Percentiles rank a stretch among this genome's conserved stretches.
Evolutionary conservation across 2,888 invertebrate species (phyloP).

Genomic region (Rhopalosiphum nymphaeae): DNA sequence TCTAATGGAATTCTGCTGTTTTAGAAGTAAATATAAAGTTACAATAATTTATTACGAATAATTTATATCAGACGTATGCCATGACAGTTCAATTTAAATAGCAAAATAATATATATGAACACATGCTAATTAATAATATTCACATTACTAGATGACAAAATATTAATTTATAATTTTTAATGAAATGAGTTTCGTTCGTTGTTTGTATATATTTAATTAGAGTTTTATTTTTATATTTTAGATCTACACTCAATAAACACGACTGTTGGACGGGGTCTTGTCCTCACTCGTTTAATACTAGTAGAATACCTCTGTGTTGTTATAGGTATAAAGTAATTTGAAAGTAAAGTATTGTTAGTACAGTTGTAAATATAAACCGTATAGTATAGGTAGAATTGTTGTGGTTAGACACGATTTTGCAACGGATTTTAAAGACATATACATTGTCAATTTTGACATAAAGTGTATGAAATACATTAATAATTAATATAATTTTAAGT

Average conservation of each 20-base stretch:
- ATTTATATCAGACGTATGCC: not conserved
- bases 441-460: not conserved
- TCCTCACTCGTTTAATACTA: not conserved
- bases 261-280: not conserved
- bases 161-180: not conserved
- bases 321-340: not conserved
- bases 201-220: not conserved
- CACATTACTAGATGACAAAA: not conserved
- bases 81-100: not conserved
- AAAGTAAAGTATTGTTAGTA: not conserved
- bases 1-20: not conserved
- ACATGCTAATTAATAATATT: not conserved
- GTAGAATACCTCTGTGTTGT: not conserved
- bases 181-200: not conserved
- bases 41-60: not conserved
- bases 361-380: not conserved
- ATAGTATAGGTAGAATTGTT: not conserved
- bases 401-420: not conserved
- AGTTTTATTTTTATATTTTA: not conserved
- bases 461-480: not conserved
- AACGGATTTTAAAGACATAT: not conserved
- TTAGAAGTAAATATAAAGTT: slow-evolving; percentile 9
- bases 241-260: not conserved
- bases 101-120: not conserved
- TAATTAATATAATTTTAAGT: not conserved